Conservation (phyloP, 2,888 invertebrate genomes). For the Stegana nigrithorax region DNA sequence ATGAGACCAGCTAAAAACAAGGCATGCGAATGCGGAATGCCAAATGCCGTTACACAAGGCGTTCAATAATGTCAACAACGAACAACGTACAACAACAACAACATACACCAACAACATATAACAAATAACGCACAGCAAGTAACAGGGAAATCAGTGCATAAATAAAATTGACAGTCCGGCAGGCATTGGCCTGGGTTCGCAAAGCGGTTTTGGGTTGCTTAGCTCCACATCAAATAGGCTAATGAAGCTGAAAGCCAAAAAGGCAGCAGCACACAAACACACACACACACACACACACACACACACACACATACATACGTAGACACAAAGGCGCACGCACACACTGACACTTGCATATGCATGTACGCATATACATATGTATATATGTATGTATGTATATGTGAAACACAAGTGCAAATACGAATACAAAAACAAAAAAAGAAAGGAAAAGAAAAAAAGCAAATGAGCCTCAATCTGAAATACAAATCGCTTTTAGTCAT, state of each 20-base stretch:
- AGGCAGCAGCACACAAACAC: too few species aligned
- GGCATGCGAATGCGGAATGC: too few species aligned
- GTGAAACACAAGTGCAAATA: not conserved
- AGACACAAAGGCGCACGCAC: not conserved
- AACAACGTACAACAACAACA: too few species aligned
- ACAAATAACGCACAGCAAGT: too few species aligned
- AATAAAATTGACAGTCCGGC: not conserved
- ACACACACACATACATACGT: not conserved
- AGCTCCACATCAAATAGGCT: not conserved
- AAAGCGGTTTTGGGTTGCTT: not conserved
- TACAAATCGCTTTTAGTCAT: conserved; percentile 8
- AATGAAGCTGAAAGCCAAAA: too few species aligned
- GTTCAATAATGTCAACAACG: not conserved
- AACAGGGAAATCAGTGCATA: not conserved
- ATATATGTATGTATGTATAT: not conserved
- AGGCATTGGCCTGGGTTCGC: not conserved
- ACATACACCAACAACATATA: too few species aligned
- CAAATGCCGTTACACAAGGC: too few species aligned
- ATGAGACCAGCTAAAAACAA: too few species aligned
- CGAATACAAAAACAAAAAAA: not conserved
- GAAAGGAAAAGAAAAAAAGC: not conserved
- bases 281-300: conserved; percentile 1
- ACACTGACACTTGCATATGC: not conserved
- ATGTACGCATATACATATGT: not conserved
- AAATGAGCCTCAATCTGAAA: conserved; percentile 6